Percentiles rank a stretch among this genome's conserved stretches.
phyloP scores from a whole-genome alignment of 2,113 vertebrate genomes.

The Melanerpes aurifrons region DNA sequence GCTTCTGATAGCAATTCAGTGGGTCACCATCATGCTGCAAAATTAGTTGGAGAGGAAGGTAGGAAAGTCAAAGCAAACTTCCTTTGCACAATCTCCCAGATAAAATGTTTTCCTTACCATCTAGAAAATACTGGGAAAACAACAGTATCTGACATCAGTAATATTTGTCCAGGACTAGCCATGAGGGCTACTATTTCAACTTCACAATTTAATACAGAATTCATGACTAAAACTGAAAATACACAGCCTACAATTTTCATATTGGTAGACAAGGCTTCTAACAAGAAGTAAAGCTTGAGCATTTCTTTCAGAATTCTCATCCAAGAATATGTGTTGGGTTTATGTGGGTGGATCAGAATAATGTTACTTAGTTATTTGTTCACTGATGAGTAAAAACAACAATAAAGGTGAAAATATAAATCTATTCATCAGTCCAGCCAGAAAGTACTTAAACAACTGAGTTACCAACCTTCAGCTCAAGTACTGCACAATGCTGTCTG shows the following conservation, averaged over 20 bases:
- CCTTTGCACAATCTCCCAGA: neutral
- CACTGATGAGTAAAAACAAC: neutral
- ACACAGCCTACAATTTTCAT: neutral
- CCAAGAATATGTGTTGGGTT: neutral
- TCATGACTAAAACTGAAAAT: neutral
- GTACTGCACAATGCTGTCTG: neutral
- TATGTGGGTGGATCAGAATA: neutral
- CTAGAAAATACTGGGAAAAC: neutral
- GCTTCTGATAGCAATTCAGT: neutral
- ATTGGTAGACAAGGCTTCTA: conserved; percentile 16
- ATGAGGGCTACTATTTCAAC: neutral
- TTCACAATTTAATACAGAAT: conserved; percentile 15
- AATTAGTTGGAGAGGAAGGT: neutral
- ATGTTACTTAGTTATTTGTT: neutral
- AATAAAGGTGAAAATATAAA: neutral
- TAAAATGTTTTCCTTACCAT: neutral
- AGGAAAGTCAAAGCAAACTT: neutral
- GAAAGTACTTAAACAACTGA: neutral
- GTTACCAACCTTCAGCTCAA: neutral
- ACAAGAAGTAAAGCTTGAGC: neutral
- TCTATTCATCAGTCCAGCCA: neutral
- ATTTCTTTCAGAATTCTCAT: neutral
- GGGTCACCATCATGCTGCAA: neutral
- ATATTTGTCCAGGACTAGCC: neutral
- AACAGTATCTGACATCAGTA: neutral